Evolutionary conservation across 2,113 vertebrate genomes (phyloP), one percentile per base, ranked within the genome.

Genomic region (Embiotoca jacksoni): DNA sequence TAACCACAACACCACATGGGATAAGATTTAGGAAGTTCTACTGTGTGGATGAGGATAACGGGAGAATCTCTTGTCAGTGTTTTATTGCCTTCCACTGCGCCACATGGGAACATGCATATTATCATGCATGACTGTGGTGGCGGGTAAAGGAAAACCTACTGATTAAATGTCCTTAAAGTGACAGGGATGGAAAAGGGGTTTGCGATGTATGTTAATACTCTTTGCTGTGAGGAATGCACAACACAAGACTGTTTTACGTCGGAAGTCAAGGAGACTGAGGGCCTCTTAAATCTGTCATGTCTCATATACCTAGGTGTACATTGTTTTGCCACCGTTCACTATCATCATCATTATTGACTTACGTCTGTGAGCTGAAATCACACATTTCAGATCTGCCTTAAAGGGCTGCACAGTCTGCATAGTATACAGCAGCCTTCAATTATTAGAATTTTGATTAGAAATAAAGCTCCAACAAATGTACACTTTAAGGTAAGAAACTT

Each of bases 111-210:
- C 72, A 60, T 81, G 53, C 82, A 74, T 37, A 85, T 76, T 85
- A 82, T 49, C 64, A 61, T 87, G 78, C 78, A 82, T 89, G 81
- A 64, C 87, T 85, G 85, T 83, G 86, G 80, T 87, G 75, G 67
- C 76, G 78, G 64, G 61, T 36, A 49, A 84, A 84, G 57, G 61
- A 86, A 23, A 86, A 86, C 81, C 85, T 83, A 75, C 68, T 84
- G 78, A 86, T 92, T 86, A 90, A 82, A 87, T 80, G 80, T 64
- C 65, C 68, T 78, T 83, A 75, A 80, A 86, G 66, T 74, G 75
- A 75, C 76, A 81, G 75, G 37, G 56, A 74, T 53, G 6, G 6
- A 72, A 81, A 73, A 74, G 15, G 32, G 9, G n/a, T 54, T 66
- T 66, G 46, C 66, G 52, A 2, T 47, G 60, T 54, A 71, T 23